Evolutionary conservation across 1,140 invertebrate genomes (phyloP), one percentile per base, ranked within the genome.

Genomic region (Asobara japonica): DNA sequence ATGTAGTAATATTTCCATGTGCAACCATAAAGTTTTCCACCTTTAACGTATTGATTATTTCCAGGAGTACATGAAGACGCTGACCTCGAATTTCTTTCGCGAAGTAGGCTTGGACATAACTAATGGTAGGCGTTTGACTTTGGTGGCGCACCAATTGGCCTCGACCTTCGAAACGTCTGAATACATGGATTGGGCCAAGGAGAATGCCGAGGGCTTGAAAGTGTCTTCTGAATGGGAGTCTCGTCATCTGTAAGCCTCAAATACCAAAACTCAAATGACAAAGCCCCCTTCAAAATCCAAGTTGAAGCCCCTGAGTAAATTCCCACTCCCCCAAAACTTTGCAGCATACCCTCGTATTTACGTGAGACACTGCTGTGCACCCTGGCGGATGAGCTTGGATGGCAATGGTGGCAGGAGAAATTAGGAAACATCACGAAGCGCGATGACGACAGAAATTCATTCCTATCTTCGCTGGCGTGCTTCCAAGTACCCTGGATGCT

Each of bases 61-160:
- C 18, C 51, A 71, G 86, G 79, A 85, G 66, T 86, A 80, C 68
- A 77, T 85, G 73, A 73, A 77, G 16, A 74, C 73, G 13, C 80
- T 86, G 27, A 77, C 85, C 0, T 80, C 81, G 1, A 74, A 71
- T 10, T 74, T 86, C 18, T 84, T 82, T 29, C 74, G 68, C 10
- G 78, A 77, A 29, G 71, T 80, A 2, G 75, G 76, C 10, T 71
- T 71, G 6, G 74, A 72, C 22, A 25, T 82, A 6, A 29, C 76
- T 0, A 72, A 89, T 66, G 88, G 89, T n/a, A 84, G 86, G 0
- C 83, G 87, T 66, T 75, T 90, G 0, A 84, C 85, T 8, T 83
- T 88, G 66, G 84, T 87, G 29, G 79, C 89, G 0, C 78, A 89
- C 3, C 78, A 87, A 73, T 73, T 82, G 20, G 83, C 82, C 2